phyloP scores from a whole-genome alignment of 2,797 vertebrate species.

The Anguilla megastoma region DNA sequence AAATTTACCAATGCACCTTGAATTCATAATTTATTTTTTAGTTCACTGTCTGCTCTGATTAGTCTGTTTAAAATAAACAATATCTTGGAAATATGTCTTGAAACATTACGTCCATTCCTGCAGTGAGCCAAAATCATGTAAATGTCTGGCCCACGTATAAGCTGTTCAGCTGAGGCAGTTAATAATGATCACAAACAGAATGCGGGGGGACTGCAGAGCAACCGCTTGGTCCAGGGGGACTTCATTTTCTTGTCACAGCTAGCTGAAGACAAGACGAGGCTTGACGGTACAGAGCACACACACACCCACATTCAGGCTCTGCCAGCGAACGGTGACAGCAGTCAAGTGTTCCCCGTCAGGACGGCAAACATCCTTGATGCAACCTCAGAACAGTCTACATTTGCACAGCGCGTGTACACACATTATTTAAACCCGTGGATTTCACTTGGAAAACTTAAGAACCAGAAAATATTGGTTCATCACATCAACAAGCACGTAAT shows the following conservation, averaged over 20 bases:
- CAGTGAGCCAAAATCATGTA: neutral
- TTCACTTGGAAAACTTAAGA: neutral
- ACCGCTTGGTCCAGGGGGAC: neutral
- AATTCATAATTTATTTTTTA: neutral
- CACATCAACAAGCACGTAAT: neutral
- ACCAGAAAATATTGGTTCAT: neutral
- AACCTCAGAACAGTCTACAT: neutral
- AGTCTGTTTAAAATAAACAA: neutral
- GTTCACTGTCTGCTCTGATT: neutral
- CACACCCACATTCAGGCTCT: neutral
- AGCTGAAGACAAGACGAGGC: neutral
- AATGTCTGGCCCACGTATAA: neutral
- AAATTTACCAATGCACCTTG: neutral
- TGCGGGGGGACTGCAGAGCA: neutral
- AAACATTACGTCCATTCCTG: neutral
- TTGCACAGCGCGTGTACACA: neutral
- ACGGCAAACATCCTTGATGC: neutral
- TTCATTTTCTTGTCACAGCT: conserved; percentile 8
- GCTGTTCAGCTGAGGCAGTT: neutral
- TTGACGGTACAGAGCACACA: neutral
- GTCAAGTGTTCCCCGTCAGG: neutral
- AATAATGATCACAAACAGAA: neutral
- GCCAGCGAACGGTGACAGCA: neutral
- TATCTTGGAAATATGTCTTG: neutral
- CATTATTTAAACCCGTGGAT: neutral